Conservation (phyloP, 2,888 invertebrate genomes). For the Epinotia demarniana region DNA sequence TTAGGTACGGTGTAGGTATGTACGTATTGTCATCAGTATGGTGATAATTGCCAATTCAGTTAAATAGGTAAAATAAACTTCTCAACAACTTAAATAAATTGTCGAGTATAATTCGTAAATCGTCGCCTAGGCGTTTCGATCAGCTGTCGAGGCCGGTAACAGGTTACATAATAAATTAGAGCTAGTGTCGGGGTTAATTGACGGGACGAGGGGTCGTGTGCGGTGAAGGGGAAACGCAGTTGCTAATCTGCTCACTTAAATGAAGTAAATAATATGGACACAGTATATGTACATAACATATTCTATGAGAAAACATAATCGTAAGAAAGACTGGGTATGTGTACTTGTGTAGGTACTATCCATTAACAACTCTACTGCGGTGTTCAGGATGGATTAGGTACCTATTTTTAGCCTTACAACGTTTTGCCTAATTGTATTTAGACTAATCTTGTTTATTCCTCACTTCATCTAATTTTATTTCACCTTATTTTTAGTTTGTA, state of each 20-base stretch:
- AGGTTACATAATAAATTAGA: conserved; percentile 42
- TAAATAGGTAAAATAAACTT: not conserved
- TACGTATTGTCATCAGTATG: not conserved
- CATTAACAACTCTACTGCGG: no score
- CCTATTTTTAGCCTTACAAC: no score
- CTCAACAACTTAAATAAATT: not conserved
- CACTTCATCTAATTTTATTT: no score
- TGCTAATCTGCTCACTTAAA: conserved; percentile 5
- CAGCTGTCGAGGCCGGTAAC: conserved; percentile 14
- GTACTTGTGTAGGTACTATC: no score
- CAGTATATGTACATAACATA: not conserved
- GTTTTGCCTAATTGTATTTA: no score
- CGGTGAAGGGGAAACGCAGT: not conserved
- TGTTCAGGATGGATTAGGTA: no score
- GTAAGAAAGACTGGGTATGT: no score
- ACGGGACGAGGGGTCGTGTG: conserved; percentile 20
- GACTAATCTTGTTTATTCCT: no score
- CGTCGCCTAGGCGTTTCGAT: conserved; percentile 11
- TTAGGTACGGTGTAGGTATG: no score
- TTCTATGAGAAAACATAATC: no score
- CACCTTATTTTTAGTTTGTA: no score
- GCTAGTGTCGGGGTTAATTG: conserved; percentile 46
- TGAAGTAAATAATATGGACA: not conserved
- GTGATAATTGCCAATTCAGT: not conserved
- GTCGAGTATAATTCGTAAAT: conserved; percentile 12